These are phyloP conservation scores for Ophonus ardosiacus DNA, from an alignment of 2,888 invertebrate species.

Conservation along the genomic window DNA sequence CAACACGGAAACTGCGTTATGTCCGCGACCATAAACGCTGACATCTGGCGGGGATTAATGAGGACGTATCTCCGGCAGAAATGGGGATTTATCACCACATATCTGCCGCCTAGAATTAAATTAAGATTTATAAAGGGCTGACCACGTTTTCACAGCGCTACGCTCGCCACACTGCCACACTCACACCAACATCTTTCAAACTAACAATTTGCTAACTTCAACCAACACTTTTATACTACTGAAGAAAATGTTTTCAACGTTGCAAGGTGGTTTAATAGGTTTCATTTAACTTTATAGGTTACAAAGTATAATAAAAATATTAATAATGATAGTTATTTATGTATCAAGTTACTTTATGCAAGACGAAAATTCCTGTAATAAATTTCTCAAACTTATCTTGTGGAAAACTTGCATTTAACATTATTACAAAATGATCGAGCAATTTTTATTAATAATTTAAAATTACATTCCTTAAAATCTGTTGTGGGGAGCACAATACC, in stretches of 20 bases:
- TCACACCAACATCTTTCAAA: constrained; percentile 14
- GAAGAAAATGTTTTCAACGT: neutral
- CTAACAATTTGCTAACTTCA: constrained; percentile 19
- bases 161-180: constrained; percentile 4
- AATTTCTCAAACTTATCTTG: too few species aligned
- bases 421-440: too few species aligned
- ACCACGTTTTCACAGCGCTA: neutral
- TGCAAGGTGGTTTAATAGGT: too few species aligned
- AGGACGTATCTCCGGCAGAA: constrained; percentile 76
- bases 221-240: neutral
- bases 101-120: constrained; percentile 74
- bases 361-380: too few species aligned
- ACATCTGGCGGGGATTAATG: constrained; percentile 76
- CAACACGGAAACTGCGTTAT: constrained; percentile 76
- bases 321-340: too few species aligned
- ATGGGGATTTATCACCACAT: constrained; percentile 77
- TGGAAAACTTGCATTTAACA: too few species aligned
- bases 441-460: too few species aligned
- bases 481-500: too few species aligned
- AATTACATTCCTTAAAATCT: too few species aligned
- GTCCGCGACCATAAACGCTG: constrained; percentile 73
- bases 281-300: too few species aligned
- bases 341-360: too few species aligned
- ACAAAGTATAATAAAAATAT: too few species aligned
- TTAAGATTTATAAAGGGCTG: constrained; percentile 74